A percentile compares a stretch with the other conserved stretches of the same genome.
Evolutionary conservation across 2,113 vertebrate genomes (phyloP).

Genomic region (Haemorhous mexicanus): DNA sequence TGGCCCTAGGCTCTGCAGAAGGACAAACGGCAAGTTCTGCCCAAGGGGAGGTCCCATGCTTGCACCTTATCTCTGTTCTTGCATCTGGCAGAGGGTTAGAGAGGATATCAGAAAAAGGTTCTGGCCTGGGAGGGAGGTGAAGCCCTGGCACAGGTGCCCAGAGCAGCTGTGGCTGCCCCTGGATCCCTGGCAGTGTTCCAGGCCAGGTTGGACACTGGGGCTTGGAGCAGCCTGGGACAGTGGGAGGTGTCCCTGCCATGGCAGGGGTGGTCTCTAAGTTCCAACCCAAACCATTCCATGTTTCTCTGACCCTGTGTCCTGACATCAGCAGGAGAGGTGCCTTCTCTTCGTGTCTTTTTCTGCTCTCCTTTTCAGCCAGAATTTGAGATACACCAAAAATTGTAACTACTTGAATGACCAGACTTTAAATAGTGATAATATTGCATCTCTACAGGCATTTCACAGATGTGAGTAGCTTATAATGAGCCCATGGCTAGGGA

Average conservation of each 20-base stretch:
- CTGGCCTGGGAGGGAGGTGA: rapidly evolving
- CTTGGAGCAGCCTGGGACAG: neutral
- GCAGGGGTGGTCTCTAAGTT: neutral
- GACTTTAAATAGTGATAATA: neutral
- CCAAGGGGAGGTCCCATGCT: neutral
- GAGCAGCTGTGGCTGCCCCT: neutral
- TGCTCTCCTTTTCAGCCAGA: neutral
- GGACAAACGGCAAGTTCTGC: neutral
- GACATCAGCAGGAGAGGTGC: neutral
- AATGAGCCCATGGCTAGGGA: neutral
- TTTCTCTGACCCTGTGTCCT: neutral
- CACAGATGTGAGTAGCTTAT: neutral
- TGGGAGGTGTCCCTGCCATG: neutral
- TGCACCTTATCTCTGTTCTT: no score
- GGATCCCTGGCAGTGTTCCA: neutral
- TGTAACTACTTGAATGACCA: neutral
- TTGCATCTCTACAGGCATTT: neutral
- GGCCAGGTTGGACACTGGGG: rapidly evolving
- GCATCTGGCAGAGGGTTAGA: neutral
- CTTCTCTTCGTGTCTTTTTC: neutral
- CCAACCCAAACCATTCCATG: neutral
- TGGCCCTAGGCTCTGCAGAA: rapidly evolving
- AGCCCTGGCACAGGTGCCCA: neutral
- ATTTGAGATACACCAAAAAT: neutral
- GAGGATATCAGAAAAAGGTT: neutral